Base-by-base conservation (phyloP, 2,888 invertebrate species). In the Microctonus brassicae region DNA sequence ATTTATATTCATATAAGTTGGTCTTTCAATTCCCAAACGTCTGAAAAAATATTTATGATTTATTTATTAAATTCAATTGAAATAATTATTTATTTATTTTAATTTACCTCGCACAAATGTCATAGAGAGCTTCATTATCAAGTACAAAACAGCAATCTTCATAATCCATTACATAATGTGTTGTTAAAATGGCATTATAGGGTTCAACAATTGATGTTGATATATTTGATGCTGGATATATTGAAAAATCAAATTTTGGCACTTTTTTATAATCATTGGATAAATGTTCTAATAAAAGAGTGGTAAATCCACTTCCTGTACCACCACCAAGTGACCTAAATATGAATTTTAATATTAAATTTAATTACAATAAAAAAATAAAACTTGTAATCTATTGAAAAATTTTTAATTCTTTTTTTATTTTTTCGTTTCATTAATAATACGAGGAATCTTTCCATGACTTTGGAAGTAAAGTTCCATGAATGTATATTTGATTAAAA, bases 1-100 rank as follows among this genome's bases (percentile, higher is more conserved):
- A 83, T 97, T 97, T 33, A 97, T 89, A 88, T 97, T 96, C 1
- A 94, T 95, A 82, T 96, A 97, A 0, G 95, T 95, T 11, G 96
- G 96, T 42, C 93, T 89, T 3, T 92, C 91, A 2, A 95, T 93
- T 79, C 93, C 93, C 73, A 97, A 88, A 77, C 91, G 91, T 78
- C 93, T 77, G 24, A 26, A n/a, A 57, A 61, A 13, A 24, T 11
- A 22, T 22, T 9, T 26, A 60, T 63, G 13, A n/a, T 53, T 60
- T 57, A 29, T 57, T 47, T 34, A 20, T 55, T 42, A 52, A 63
- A 53, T 26, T 20, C 11, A 11, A 11, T 20, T 11, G 17, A 63
- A 34, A 22, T 33, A 9, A 17, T 52, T 11, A 34, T 17, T 66
- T n/a, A 24, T 52, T 57, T 11, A 3, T 26, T n/a, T n/a, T 9